Base-by-base conservation (phyloP, 2,113 vertebrate genomes). In the Conger conger region DNA sequence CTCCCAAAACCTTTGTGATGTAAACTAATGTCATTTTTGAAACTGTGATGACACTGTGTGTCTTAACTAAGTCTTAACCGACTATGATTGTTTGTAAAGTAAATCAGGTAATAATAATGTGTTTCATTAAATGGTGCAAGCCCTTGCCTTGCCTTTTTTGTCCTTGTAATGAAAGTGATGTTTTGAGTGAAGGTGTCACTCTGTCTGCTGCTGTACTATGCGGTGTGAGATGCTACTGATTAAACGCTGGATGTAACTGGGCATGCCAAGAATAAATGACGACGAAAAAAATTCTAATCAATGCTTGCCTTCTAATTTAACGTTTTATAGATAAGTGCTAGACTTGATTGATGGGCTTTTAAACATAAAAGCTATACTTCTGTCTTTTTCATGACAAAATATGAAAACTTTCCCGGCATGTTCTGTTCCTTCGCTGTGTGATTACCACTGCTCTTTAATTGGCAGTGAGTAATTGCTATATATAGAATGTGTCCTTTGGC, bases 241-340 rank as follows among this genome's bases (percentile, higher is more conserved):
- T 27, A 80, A 68, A 63, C 42, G 68, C 13, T 15, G 30, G 2
- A 3, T 13, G 40, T 11, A 45, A 76, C 40, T 30, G 78, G n/a
- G 15, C 5, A 3, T 15, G 73, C 82, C 73, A 84, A 77, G 20
- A 36, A 13, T 78, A 84, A 87, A 82, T 88, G 84, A 88, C 38
- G 82, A 27, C 3, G 57, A 88, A 86, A 17, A 86, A 84, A 84
- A 85, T 79, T 45, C 83, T 78, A 82, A 35, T 83, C 76, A 42
- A 80, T 81, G 27, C 80, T 40, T 87, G 80, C 45, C 40, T 86
- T 73, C 68, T 86, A 81, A 80, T 83, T 73, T 85, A 83, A 83
- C 37, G 73, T 82, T 30, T 83, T 37, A 50, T 36, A 82, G 77
- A 83, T 86, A 86, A 87, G 87, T 85, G 80, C 79, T n/a, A 63